These are phyloP conservation scores for Polydrusus tereticollis DNA, from an alignment of 2,888 invertebrate species.

Conservation along the genomic window DNA sequence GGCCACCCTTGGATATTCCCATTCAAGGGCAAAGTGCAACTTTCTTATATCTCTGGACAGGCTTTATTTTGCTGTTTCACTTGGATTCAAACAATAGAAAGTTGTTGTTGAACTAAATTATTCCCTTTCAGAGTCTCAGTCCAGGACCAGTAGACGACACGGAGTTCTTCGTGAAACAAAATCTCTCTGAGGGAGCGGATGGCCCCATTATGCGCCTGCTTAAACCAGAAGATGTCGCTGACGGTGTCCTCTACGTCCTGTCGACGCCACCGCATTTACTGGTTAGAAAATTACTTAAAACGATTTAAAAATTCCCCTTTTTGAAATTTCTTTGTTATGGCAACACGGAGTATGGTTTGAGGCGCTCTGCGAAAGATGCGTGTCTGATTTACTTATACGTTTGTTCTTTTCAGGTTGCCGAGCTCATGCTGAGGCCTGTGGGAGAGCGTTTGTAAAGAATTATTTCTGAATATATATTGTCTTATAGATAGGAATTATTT, in stretches of 20 bases:
- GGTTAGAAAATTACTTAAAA: conserved; percentile 23
- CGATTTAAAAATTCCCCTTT: not conserved
- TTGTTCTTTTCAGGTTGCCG: conserved; percentile 38
- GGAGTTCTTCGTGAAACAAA: conserved; percentile 37
- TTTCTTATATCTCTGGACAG: no score
- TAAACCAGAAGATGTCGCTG: conserved; percentile 42
- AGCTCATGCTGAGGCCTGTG: conserved; percentile 40
- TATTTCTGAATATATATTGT: no score
- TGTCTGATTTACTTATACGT: not conserved
- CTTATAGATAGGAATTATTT: no score
- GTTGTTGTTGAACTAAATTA: not conserved
- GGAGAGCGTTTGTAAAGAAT: conserved; percentile 28
- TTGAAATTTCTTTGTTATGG: no score
- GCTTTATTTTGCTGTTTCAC: no score
- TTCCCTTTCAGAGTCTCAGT: conserved; percentile 46
- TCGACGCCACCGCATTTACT: conserved; percentile 43
- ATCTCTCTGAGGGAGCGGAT: not conserved
- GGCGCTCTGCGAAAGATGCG: not conserved
- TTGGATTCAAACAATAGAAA: no score
- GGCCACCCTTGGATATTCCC: no score
- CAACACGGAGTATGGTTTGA: not conserved
- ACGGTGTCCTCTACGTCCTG: conserved; percentile 41
- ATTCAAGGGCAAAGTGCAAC: no score
- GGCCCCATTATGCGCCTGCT: conserved; percentile 38
- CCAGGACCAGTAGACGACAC: conserved; percentile 49